A percentile compares a stretch with the other conserved stretches of the same genome.
Conservation (phyloP, 2,797 vertebrate genomes). For the Squalus acanthias region DNA sequence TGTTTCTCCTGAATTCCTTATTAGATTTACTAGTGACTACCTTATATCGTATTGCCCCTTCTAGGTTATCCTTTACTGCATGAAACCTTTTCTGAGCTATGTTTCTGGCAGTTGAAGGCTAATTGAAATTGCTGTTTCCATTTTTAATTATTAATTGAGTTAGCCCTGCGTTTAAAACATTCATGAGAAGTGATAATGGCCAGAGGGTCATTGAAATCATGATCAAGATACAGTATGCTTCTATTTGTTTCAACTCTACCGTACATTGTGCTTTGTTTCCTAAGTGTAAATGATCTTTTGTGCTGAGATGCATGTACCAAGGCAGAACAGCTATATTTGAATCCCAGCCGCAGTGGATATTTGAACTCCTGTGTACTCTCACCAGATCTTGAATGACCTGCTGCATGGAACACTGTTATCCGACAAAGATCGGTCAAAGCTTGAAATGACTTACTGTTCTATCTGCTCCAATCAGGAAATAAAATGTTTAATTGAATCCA, state of each 20-base stretch:
- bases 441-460: background rate
- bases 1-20: background rate
- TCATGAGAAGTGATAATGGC: conserved; percentile 6
- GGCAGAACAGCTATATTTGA: background rate
- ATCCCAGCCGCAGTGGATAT: background rate
- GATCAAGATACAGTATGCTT: background rate
- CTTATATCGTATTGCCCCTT: background rate
- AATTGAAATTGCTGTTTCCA: conserved; percentile 25
- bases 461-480: background rate
- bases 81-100: background rate
- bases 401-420: background rate
- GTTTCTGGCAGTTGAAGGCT: background rate
- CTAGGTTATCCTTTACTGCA: background rate
- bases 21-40: background rate
- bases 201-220: background rate
- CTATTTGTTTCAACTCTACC: background rate
- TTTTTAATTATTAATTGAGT: conserved; percentile 28
- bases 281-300: background rate
- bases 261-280: background rate
- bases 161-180: conserved; percentile 16
- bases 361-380: background rate
- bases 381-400: background rate
- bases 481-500: background rate
- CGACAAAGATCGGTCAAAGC: background rate
- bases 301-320: background rate